phyloP scores from a whole-genome alignment of 2,888 invertebrate genomes.

The Sminthurinus aureus region DNA sequence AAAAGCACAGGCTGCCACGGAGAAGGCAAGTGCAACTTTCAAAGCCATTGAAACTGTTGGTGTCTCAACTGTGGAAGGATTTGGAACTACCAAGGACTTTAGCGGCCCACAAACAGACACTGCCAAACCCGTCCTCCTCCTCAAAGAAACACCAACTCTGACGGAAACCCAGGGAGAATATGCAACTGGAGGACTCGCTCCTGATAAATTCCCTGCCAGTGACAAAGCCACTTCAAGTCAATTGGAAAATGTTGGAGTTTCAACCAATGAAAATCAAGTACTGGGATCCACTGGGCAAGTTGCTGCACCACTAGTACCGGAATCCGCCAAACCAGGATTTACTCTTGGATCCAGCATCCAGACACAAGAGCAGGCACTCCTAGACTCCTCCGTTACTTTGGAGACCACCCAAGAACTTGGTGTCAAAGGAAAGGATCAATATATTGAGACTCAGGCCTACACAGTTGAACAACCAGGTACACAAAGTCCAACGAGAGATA shows the following conservation, averaged over 20 bases:
- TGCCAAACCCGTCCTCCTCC: slow-evolving; percentile 17
- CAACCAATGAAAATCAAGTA: slow-evolving; percentile 16
- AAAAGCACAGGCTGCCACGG: slow-evolving; percentile 3
- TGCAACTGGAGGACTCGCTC: slow-evolving; percentile 5
- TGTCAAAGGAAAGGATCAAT: slow-evolving; percentile 25
- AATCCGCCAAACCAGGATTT: slow-evolving; percentile 19
- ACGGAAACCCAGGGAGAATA: slow-evolving; percentile 20
- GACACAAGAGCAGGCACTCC: background rate
- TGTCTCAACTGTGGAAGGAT: slow-evolving; percentile 15
- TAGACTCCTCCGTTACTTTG: slow-evolving; percentile 8
- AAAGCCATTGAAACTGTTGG: slow-evolving; percentile 32
- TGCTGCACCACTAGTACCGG: background rate
- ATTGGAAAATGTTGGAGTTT: slow-evolving; percentile 29
- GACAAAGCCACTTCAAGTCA: slow-evolving; percentile 25
- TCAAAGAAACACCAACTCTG: slow-evolving; percentile 18
- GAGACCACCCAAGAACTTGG: background rate
- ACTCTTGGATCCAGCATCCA: slow-evolving; percentile 13
- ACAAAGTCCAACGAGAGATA: slow-evolving; percentile 33
- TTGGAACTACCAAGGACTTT: slow-evolving; percentile 38
- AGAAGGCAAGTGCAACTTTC: slow-evolving; percentile 20
- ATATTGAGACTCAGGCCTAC: slow-evolving; percentile 24
- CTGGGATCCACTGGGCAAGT: slow-evolving; percentile 20
- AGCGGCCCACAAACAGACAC: background rate
- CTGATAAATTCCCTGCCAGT: background rate
- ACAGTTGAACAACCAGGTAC: slow-evolving; percentile 25